A percentile compares a stretch with the other conserved stretches of the same genome.
Evolutionary conservation across 2,888 invertebrate species (phyloP).

Genomic region (Iselma pallidipennis): DNA sequence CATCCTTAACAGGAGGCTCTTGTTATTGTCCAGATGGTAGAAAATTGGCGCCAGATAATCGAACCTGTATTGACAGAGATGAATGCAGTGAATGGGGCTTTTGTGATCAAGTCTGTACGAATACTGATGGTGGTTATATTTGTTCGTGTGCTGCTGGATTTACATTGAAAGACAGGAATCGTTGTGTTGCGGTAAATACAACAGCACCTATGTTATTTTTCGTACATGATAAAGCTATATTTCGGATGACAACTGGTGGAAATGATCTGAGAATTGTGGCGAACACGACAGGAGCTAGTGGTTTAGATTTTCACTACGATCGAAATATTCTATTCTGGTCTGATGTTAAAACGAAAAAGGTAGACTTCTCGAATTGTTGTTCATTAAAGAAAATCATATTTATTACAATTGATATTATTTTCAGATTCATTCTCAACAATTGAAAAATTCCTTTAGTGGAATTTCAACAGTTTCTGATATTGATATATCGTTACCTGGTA

Average conservation of each 20-base stretch:
- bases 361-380: constrained; percentile 47
- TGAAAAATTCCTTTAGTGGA: constrained; percentile 56
- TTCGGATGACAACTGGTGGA: constrained; percentile 71
- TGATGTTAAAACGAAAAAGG: constrained; percentile 84
- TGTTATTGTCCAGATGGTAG: constrained; percentile 90
- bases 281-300: constrained; percentile 84
- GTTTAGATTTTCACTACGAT: constrained; percentile 81
- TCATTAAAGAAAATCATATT: not conserved
- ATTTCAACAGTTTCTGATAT: constrained; percentile 58
- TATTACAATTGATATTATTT: constrained; percentile 12
- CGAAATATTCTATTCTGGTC: constrained; percentile 86
- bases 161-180: constrained; percentile 57
- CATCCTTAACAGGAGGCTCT: constrained; percentile 85
- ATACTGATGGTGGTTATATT: constrained; percentile 80
- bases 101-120: constrained; percentile 94
- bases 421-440: constrained; percentile 67
- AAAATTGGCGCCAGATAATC: constrained; percentile 78
- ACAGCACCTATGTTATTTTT: constrained; percentile 66
- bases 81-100: constrained; percentile 92
- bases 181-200: constrained; percentile 67
- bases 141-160: constrained; percentile 79
- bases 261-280: constrained; percentile 67
- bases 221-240: constrained; percentile 72
- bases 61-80: constrained; percentile 88
- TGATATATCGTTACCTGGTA: constrained; percentile 78